Evolutionary conservation across 2,888 invertebrate genomes (phyloP).

Genomic region (Tenodera sinensis): DNA sequence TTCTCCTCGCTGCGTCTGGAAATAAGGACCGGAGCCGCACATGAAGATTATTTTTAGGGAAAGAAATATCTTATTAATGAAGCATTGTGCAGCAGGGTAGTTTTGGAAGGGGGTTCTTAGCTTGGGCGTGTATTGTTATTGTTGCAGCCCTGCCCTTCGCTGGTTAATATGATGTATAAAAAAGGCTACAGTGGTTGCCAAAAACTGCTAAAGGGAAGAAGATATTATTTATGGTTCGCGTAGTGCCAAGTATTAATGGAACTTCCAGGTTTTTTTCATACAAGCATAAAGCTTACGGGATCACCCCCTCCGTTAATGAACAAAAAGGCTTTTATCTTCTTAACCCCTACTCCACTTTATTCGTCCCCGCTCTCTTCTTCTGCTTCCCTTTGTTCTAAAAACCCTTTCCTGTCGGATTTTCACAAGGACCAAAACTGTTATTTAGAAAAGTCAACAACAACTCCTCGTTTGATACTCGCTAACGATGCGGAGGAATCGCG

Average conservation of each 20-base stretch:
- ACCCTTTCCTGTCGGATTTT: neutral
- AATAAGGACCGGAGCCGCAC: neutral
- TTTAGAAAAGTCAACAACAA: neutral
- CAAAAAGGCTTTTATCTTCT: slow-evolving; percentile 11
- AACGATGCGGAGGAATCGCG: neutral
- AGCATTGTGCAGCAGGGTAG: neutral
- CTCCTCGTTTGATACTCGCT: neutral
- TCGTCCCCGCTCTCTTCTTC: neutral
- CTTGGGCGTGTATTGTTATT: neutral
- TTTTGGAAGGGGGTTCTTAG: neutral
- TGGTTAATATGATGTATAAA: slow-evolving; percentile 10
- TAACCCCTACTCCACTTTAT: neutral
- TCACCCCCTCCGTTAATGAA: slow-evolving; percentile 21
- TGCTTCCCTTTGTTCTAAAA: neutral
- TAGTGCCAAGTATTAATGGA: slow-evolving; percentile 20
- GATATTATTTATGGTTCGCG: slow-evolving; percentile 30
- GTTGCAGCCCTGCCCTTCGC: neutral
- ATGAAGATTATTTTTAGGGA: neutral
- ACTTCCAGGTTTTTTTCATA: slow-evolving; percentile 18
- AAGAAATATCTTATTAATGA: neutral
- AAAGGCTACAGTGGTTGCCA: slow-evolving; percentile 27
- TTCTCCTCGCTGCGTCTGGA: neutral
- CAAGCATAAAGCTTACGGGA: slow-evolving; percentile 19
- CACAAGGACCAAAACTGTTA: neutral
- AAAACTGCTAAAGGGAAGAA: slow-evolving; percentile 29